phyloP scores from a whole-genome alignment of 2,888 invertebrate genomes.

The Ferdinandea cuprea region DNA sequence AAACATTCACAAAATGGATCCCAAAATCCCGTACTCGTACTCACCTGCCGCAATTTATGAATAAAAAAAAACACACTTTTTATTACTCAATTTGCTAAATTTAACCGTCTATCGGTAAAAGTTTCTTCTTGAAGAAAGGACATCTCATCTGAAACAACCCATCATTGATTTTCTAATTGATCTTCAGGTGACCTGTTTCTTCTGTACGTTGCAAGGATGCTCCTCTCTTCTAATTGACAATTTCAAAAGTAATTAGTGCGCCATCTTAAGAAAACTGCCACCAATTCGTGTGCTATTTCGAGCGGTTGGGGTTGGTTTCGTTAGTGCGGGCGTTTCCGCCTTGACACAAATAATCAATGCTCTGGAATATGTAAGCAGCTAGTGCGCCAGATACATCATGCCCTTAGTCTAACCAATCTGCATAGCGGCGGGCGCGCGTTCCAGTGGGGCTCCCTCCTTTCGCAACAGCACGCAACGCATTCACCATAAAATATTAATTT shows the following conservation, averaged over 20 bases:
- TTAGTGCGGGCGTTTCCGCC: slow-evolving; percentile 12
- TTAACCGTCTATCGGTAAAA: not conserved
- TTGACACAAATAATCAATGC: slow-evolving; percentile 57
- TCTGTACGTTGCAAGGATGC: not conserved
- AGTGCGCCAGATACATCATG: not conserved
- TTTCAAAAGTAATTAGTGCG: slow-evolving; percentile 45
- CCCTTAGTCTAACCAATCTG: slow-evolving; percentile 25
- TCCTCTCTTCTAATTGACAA: slow-evolving; percentile 34
- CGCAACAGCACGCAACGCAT: slow-evolving; percentile 27
- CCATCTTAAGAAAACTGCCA: slow-evolving; percentile 14
- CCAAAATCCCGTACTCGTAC: no score
- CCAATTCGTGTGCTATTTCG: not conserved
- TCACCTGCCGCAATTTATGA: slow-evolving; percentile 4
- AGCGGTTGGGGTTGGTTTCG: slow-evolving; percentile 1
- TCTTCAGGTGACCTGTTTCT: slow-evolving; percentile 35
- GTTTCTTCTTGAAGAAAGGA: not conserved
- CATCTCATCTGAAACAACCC: not conserved
- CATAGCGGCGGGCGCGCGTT: slow-evolving; percentile 9
- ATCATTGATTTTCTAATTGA: slow-evolving; percentile 9
- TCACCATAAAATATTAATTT: slow-evolving; percentile 61
- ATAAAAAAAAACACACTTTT: slow-evolving; percentile 46
- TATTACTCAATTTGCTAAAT: slow-evolving; percentile 47
- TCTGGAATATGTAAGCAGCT: slow-evolving; percentile 35
- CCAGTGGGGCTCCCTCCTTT: not conserved
- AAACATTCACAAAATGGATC: not conserved